These are phyloP conservation scores for Anoplophora glabripennis DNA, from an alignment of 1,140 invertebrate species.

Conservation along the genomic window DNA sequence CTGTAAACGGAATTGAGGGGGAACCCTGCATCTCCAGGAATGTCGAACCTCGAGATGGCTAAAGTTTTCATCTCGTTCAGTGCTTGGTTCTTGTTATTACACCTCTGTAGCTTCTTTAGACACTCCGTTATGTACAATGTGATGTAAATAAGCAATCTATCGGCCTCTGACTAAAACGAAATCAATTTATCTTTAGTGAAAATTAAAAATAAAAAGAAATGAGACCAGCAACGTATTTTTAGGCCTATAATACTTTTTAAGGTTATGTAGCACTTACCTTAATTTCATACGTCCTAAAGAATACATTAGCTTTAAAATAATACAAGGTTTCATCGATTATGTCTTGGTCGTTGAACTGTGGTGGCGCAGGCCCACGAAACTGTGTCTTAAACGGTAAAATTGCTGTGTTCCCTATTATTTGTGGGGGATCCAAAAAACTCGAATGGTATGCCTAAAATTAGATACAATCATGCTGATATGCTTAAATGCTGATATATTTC, in stretches of 20 bases:
- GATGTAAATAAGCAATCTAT: conserved; percentile 95
- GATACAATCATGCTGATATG: background rate
- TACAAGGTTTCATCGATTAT: conserved; percentile 97
- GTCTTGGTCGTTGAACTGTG: conserved; percentile 71
- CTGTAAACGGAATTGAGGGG: conserved; percentile 95
- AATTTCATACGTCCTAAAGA: conserved; percentile 98
- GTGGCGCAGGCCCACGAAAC: conserved; percentile 53
- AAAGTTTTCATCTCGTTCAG: conserved; percentile 94
- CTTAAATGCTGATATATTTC: no score
- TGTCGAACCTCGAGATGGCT: conserved; percentile 92
- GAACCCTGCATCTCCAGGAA: conserved; percentile 94
- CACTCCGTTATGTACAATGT: conserved; percentile 99
- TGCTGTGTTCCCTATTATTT: conserved; percentile 88
- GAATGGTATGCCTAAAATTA: conserved; percentile 89
- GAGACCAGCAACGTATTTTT: no score
- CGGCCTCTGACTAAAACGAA: conserved; percentile 80
- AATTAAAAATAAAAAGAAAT: background rate
- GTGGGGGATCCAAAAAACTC: conserved; percentile 70
- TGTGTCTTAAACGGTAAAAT: conserved; percentile 46
- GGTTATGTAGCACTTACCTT: conserved; percentile 63
- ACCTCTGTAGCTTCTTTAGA: conserved; percentile 91
- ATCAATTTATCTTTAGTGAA: background rate
- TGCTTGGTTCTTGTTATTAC: conserved; percentile 83
- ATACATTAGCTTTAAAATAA: conserved; percentile 99
- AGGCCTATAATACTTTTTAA: no score